Conservation (phyloP, 2,888 invertebrate genomes). For the Apamea anceps region DNA sequence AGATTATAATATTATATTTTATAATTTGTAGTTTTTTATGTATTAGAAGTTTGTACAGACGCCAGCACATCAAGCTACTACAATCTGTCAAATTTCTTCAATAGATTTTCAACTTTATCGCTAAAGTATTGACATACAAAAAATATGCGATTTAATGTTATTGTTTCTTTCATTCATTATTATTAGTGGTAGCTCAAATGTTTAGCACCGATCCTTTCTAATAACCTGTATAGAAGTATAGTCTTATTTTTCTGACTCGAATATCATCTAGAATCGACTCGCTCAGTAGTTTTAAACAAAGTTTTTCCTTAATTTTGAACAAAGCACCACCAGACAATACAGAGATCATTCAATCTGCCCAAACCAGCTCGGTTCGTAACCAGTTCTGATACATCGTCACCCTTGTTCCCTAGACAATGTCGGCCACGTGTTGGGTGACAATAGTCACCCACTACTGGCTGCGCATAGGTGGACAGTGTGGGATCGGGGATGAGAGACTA, state of each 20-base stretch:
- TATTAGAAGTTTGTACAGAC: too few relatives aligned
- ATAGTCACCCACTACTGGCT: constrained; percentile 66
- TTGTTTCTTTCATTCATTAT: not conserved
- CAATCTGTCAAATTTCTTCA: too few relatives aligned
- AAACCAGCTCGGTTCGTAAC: constrained; percentile 55
- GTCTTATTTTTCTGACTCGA: not conserved
- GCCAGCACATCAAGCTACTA: too few relatives aligned
- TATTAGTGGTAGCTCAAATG: not conserved
- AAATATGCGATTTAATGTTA: not conserved
- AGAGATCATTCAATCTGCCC: constrained; percentile 56
- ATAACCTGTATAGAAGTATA: not conserved
- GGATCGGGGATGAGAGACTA: constrained; percentile 15
- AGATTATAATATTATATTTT: too few relatives aligned
- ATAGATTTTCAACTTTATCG: too few relatives aligned
- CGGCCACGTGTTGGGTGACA: constrained; percentile 65
- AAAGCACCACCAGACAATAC: constrained; percentile 37
- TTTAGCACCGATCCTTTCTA: not conserved
- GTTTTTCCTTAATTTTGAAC: constrained; percentile 9
- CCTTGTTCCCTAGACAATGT: constrained; percentile 55
- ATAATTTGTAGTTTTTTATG: too few relatives aligned
- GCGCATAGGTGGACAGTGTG: constrained; percentile 41
- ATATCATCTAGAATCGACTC: not conserved
- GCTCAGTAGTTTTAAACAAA: not conserved
- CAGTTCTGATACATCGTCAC: constrained; percentile 60
- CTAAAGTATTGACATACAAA: too few relatives aligned